Percentiles rank a stretch among this genome's conserved stretches.
Conservation (phyloP, 1,140 invertebrate genomes). For the Lethrus apterus region DNA sequence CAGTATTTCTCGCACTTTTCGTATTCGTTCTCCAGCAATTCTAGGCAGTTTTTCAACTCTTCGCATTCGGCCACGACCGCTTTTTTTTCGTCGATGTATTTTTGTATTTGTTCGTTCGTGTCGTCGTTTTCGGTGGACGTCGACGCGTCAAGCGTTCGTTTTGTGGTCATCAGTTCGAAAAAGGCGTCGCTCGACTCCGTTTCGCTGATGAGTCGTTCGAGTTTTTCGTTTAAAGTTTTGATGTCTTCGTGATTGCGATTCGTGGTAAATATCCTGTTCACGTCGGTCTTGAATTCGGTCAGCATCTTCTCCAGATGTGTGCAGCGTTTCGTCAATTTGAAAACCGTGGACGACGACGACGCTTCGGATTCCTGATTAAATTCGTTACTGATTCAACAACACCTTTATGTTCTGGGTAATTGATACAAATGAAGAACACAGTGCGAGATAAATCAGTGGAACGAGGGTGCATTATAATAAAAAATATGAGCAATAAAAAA, state of each 20-base stretch:
- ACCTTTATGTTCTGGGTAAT: too few species aligned
- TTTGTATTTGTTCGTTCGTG: slow-evolving; percentile 21
- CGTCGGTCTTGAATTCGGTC: slow-evolving; percentile 22
- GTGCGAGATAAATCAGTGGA: too few species aligned
- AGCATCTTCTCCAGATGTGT: slow-evolving; percentile 29
- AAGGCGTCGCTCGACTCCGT: not conserved
- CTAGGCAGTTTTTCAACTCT: slow-evolving; percentile 63
- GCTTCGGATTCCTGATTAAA: too few species aligned
- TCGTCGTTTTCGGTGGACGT: slow-evolving; percentile 11
- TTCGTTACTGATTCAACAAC: too few species aligned
- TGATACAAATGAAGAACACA: too few species aligned
- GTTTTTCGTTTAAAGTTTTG: not conserved
- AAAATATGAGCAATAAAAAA: too few species aligned
- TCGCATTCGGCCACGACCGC: slow-evolving; percentile 49
- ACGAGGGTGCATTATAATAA: too few species aligned
- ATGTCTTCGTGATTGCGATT: not conserved
- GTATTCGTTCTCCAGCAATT: slow-evolving; percentile 65
- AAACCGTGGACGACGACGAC: too few species aligned
- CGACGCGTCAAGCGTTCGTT: not conserved
- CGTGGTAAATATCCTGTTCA: not conserved
- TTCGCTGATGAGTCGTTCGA: slow-evolving; percentile 9
- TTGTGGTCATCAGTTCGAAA: not conserved
- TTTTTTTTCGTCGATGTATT: slow-evolving; percentile 42
- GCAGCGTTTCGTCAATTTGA: slow-evolving; percentile 15
- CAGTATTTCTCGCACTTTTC: slow-evolving; percentile 83